Base-by-base conservation (phyloP, 2,888 invertebrate genomes). In the Tenodera sinensis region DNA sequence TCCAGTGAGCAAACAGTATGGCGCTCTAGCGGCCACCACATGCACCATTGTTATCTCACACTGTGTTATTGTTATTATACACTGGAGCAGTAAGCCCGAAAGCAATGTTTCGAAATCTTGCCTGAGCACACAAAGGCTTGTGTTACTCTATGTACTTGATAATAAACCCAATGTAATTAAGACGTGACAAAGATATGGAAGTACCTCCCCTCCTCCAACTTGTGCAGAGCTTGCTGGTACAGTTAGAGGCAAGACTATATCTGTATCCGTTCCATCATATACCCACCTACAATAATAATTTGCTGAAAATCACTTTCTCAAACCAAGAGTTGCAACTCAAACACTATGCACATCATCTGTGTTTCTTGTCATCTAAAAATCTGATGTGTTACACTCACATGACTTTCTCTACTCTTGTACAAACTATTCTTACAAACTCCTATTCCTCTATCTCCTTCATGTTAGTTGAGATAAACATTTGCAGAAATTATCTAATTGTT, bases 101-200 rank as follows among this genome's bases (percentile, higher is more conserved):
- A 87, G 87, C 87, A 34, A 87, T 87, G 87, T 87, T 82, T 28
- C 82, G 42, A 87, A 87, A 87, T 87, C 83, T 87, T 87, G 82
- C 28, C 82, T 34, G 27, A 30, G 34, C 82, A 83, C 54, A 87
- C 87, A 87, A 87, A 87, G 83, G 82, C 83, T 87, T 82, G 87
- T 87, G 83, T 87, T 82, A 87, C 83, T 87, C 87, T 87, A 82
- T 87, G 87, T 87, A 87, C 87, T 87, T 87, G 83, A 87, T 87
- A 87, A 87, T 87, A 87, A 87, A 87, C 87, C 83, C 87, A 87
- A 87, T 87, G 30, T 87, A 87, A 87, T 87, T 87, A 87, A 87
- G 87, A 87, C 87, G 87, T 87, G 87, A 87, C 87, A 87, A 87
- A 87, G 87, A 87, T 87, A 87, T 87, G 87, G 83, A 87, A 83